Percentiles rank a stretch among this genome's conserved stretches.
Evolutionary conservation across 2,888 invertebrate species (phyloP).

Genomic region (Pyrgus malvae): DNA sequence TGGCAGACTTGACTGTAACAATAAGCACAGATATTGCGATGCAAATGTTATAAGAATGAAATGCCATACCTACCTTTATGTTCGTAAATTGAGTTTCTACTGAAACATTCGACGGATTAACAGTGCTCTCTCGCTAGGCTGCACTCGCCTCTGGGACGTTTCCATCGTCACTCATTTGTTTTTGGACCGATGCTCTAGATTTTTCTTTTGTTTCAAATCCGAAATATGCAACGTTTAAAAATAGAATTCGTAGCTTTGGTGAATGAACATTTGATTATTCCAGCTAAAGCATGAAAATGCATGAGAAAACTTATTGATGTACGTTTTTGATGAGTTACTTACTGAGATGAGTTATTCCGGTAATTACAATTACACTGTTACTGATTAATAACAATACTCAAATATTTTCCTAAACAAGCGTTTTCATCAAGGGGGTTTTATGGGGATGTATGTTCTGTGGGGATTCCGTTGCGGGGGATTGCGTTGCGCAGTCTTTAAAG

Average conservation of each 20-base stretch:
- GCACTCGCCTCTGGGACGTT: neutral
- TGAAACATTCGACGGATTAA: neutral
- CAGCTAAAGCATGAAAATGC: neutral
- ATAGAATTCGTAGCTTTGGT: neutral
- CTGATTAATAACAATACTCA: too few relatives aligned
- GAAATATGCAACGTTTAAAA: neutral
- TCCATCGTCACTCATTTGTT: neutral
- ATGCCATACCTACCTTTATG: too few relatives aligned
- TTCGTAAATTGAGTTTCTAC: neutral
- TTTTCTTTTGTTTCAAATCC: neutral
- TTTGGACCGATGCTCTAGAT: neutral
- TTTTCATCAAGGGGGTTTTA: too few relatives aligned
- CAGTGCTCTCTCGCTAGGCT: conserved; percentile 1
- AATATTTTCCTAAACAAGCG: too few relatives aligned
- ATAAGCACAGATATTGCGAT: too few relatives aligned
- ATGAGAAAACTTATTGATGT: neutral
- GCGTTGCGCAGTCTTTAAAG: too few relatives aligned
- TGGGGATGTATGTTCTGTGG: too few relatives aligned
- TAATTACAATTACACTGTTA: too few relatives aligned
- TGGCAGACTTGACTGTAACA: too few relatives aligned
- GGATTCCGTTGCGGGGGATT: too few relatives aligned
- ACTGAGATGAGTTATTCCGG: too few relatives aligned
- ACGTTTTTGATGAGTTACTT: neutral
- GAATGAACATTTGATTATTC: neutral
- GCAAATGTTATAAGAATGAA: too few relatives aligned